These are phyloP conservation scores for Nebria ingens DNA, from an alignment of 1,140 invertebrate species.

Conservation along the genomic window DNA sequence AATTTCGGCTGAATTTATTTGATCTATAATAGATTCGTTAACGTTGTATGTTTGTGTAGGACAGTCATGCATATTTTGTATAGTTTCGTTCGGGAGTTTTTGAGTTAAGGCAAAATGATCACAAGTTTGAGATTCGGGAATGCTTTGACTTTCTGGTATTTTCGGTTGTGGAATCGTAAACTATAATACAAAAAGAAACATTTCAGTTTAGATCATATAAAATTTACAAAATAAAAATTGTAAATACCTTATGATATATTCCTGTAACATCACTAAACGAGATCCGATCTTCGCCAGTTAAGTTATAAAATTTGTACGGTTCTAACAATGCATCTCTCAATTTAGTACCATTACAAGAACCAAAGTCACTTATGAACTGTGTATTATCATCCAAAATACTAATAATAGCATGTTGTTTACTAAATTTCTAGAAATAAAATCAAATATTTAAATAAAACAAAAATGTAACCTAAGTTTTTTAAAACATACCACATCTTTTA, in stretches of 20 bases:
- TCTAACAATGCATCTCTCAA: conserved; percentile 19
- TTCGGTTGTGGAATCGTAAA: too few species aligned
- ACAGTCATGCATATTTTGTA: conserved; percentile 6
- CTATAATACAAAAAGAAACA: too few species aligned
- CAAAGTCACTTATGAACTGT: conserved; percentile 27
- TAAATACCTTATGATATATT: conserved; percentile 19
- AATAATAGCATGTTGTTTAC: conserved; percentile 27
- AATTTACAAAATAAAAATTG: background rate
- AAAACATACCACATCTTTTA: conserved; percentile 23
- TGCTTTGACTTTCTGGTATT: too few species aligned
- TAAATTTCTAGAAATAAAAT: conserved; percentile 22
- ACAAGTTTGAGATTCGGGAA: too few species aligned
- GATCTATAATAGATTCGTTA: too few species aligned
- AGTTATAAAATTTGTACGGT: conserved; percentile 22
- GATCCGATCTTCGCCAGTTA: conserved; percentile 19
- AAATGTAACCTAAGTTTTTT: conserved; percentile 7
- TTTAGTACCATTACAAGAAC: conserved; percentile 27
- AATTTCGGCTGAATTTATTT: too few species aligned
- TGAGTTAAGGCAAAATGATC: too few species aligned
- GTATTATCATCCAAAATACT: conserved; percentile 21
- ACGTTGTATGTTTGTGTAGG: conserved; percentile 10
- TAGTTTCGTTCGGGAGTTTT: too few species aligned
- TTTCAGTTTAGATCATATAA: too few species aligned
- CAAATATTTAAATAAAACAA: conserved; percentile 4
- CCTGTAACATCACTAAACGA: conserved; percentile 21